Base-by-base conservation (phyloP, 2,888 invertebrate species). In the Litoditis marina region DNA sequence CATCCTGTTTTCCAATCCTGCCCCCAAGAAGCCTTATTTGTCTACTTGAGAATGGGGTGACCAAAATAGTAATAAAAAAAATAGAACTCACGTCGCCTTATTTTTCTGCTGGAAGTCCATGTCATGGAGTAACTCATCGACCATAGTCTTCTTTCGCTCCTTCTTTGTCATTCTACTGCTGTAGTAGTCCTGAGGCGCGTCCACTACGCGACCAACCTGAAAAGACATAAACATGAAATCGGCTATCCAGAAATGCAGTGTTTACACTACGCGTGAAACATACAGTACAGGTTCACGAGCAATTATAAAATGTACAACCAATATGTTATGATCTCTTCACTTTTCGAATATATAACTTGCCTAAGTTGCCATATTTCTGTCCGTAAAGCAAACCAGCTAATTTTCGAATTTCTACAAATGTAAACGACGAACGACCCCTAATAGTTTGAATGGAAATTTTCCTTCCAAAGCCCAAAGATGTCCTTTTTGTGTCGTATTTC, bases 121-220 rank as follows among this genome's bases (percentile, higher is more conserved):
- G 86, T 95, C 92, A 0, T 90, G 90, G 82, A 95, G 84, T 2
- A 96, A 86, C 82, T 98, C 95, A 73, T 96, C 94, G 0, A 95
- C 94, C 79, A 96, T 87, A 0, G 93, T 92, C 62, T 88, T 87
- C 84, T 93, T 94, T 30, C 93, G 87, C 77, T 92, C 89, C 82
- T 91, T 92, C 78, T 90, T 91, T 0, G 91, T 90, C 64, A 93
- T 84, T 52, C 94, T 88, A 63, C 90, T 89, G 77, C 84, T 89
- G 77, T 92, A 92, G 85, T 90, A 92, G 83, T 96, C 95, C 51
- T 91, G 85, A 0, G 92, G 88, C 16, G 90, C 89, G 83, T 94
- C 94, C 81, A 92, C 86, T 30, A 87, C 85, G 39, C 82, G 84
- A 25, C 87, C 87, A 73, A 86, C 82, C 85, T 87, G 75, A 59